A percentile compares a stretch with the other conserved stretches of the same genome.
Conservation (phyloP, 2,113 vertebrate species). For the Callocephalon fimbriatum region DNA sequence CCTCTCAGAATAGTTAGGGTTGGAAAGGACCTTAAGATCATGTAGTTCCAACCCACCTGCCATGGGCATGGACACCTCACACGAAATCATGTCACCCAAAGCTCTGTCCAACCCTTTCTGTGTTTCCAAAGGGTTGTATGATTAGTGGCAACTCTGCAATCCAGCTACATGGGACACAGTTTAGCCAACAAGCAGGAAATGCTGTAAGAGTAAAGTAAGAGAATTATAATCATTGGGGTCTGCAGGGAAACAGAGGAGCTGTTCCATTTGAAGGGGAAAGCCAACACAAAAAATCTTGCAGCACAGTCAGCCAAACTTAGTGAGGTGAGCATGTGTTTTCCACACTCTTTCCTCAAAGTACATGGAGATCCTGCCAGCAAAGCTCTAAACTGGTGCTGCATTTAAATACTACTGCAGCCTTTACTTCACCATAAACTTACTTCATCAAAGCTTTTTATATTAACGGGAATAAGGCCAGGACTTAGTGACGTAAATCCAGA, state of each 20-base stretch:
- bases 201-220: neutral
- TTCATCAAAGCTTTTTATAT: neutral
- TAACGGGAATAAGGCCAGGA: neutral
- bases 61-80: neutral
- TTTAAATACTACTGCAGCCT: neutral
- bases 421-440: neutral
- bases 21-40: neutral
- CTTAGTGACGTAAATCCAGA: neutral
- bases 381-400: neutral
- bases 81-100: neutral
- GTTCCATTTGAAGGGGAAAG: neutral
- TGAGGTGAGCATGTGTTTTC: neutral
- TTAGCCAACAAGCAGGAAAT: neutral
- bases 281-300: neutral
- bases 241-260: neutral
- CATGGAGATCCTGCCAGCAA: neutral
- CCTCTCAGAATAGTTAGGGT: neutral
- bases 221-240: neutral
- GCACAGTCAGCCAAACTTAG: neutral
- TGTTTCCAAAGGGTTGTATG: neutral
- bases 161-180: neutral
- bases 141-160: neutral
- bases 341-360: neutral
- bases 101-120: neutral
- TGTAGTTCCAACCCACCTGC: neutral